Percentiles rank a stretch among this genome's conserved stretches.
phyloP scores from a whole-genome alignment of 35 echinoderm and acorn worm genomes.

The Ptychodera flava region DNA sequence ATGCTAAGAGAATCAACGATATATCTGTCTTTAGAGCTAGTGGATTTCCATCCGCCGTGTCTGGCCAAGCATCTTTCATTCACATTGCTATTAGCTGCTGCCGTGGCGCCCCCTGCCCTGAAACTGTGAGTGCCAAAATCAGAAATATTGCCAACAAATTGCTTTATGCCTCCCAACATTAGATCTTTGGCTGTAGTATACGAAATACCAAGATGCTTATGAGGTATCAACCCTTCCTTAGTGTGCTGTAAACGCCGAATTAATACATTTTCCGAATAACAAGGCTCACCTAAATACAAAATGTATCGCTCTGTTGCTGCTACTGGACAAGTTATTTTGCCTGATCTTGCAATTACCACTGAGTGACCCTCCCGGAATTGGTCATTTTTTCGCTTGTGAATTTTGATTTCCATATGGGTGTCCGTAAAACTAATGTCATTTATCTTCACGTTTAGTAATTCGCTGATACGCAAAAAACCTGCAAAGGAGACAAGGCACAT shows the following conservation, averaged over 20 bases:
- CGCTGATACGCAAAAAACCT: neutral
- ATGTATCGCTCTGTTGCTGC: constrained; percentile 11
- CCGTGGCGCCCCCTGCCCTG: constrained; percentile 41
- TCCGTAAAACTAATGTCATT: neutral
- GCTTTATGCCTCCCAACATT: constrained; percentile 38
- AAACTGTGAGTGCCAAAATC: constrained; percentile 44
- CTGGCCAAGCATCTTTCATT: constrained; percentile 40
- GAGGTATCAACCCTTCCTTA: too few species aligned
- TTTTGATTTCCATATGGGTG: neutral
- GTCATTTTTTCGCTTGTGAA: constrained; percentile 19
- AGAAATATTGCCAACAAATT: constrained; percentile 18
- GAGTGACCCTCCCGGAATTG: constrained; percentile 11
- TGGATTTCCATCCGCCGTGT: constrained; percentile 35
- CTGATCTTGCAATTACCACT: constrained; percentile 15
- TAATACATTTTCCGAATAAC: too few species aligned
- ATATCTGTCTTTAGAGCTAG: constrained; percentile 36
- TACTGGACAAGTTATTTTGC: constrained; percentile 14
- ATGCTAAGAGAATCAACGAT: constrained; percentile 28
- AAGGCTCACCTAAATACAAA: neutral
- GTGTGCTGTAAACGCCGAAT: too few species aligned
- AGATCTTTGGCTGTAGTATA: constrained; percentile 18
- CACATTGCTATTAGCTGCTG: constrained; percentile 27
- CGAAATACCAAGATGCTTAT: too few species aligned
- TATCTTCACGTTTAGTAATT: neutral
- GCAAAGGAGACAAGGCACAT: constrained; percentile 16